Percentiles rank a stretch among this genome's conserved stretches.
phyloP scores from a whole-genome alignment of 2,888 invertebrate species.

The Melangyna quadrimaculata region DNA sequence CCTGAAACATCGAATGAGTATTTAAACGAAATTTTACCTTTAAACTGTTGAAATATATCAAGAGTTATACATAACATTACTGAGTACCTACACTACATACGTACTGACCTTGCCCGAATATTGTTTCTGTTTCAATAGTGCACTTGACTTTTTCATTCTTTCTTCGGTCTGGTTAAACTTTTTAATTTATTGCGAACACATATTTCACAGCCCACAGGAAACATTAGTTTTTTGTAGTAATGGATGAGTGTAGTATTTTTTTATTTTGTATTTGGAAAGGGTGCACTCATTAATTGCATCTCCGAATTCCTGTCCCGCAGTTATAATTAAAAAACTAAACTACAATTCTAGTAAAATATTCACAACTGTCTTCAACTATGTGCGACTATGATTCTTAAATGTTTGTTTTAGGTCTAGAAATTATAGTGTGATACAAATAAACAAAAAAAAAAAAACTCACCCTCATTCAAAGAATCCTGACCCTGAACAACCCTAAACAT shows the following conservation, averaged over 20 bases:
- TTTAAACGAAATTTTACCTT: neutral
- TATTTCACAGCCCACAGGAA: conserved; percentile 36
- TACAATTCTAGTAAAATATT: neutral
- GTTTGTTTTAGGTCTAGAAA: conserved; percentile 14
- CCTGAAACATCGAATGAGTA: neutral
- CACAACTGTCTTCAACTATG: conserved; percentile 9
- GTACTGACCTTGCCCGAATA: neutral
- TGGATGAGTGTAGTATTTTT: neutral
- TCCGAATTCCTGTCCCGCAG: conserved; percentile 32
- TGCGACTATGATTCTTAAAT: conserved; percentile 41
- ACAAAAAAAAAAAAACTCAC: conserved; percentile 45
- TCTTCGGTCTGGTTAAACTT: neutral
- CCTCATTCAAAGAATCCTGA: conserved; percentile 51
- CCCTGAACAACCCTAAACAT: conserved; percentile 61
- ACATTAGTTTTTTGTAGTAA: conserved; percentile 7
- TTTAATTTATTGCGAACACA: conserved; percentile 36
- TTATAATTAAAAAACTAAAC: neutral
- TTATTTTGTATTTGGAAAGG: conserved; percentile 14
- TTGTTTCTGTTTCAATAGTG: neutral
- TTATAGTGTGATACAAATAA: neutral
- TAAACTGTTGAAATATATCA: neutral
- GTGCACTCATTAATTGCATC: conserved; percentile 48
- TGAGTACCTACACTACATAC: neutral
- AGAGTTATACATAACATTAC: neutral
- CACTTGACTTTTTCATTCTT: neutral